phyloP scores from a whole-genome alignment of 2,797 vertebrate species.

The Tiaroga cobitis region DNA sequence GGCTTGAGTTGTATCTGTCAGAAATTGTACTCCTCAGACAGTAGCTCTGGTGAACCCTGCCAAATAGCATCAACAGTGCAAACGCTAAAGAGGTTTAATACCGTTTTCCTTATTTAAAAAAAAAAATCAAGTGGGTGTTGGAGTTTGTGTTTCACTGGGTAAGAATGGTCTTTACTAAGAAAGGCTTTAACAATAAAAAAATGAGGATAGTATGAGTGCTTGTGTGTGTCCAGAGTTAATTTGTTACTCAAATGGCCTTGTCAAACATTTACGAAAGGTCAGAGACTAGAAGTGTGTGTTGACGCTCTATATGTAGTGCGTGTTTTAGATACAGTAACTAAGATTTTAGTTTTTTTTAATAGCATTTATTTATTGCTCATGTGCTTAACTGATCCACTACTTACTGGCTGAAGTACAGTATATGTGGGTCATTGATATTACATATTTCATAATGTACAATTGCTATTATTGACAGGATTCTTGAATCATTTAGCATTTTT shows the following conservation, averaged over 20 bases:
- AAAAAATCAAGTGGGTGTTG: conserved; percentile 1
- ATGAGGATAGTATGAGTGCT: conserved; percentile 5
- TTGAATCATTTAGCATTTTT: not conserved
- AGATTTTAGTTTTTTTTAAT: not conserved
- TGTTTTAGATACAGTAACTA: not conserved
- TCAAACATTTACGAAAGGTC: not conserved
- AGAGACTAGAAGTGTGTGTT: not conserved
- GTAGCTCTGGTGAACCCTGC: conserved; percentile 10
- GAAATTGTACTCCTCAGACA: conserved; percentile 2
- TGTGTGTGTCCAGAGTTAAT: conserved; percentile 17
- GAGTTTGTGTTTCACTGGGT: conserved; percentile 35
- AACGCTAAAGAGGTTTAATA: conserved; percentile 14
- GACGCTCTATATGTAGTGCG: too few species aligned
- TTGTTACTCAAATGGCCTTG: conserved; percentile 22
- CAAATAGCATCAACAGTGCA: conserved; percentile 11
- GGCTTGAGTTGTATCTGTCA: conserved; percentile 15
- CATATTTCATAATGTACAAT: not conserved
- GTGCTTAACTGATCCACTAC: not conserved
- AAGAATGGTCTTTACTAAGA: conserved; percentile 37
- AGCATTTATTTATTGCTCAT: not conserved
- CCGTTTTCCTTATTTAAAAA: not conserved
- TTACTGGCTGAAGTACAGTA: not conserved
- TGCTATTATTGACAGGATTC: not conserved
- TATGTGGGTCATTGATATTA: not conserved
- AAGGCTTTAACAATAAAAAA: conserved; percentile 44